Evolutionary conservation across 2,888 invertebrate species (phyloP), one percentile per base, ranked within the genome.

Genomic region (Drosophila mayaguana): DNA sequence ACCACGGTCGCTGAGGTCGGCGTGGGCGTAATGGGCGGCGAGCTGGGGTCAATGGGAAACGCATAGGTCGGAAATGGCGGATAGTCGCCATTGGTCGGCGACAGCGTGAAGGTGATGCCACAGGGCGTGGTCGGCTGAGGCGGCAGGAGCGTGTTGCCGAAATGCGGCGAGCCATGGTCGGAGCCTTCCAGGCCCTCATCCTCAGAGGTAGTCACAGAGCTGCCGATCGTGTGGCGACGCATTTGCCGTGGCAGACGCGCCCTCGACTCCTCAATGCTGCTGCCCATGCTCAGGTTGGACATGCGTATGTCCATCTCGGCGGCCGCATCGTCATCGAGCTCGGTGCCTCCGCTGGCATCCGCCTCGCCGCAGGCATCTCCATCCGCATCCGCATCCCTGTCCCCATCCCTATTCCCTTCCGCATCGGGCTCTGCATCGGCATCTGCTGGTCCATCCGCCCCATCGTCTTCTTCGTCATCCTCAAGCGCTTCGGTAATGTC

Each of bases 81-180:
- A 68, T 80, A 89, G 32, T 94, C 92, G 28, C 93, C 92, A 66
- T 92, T 93, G 56, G 94, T 94, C 0, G 96, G 95, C 55, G 95
- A 94, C 34, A 95, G 91, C 0, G 96, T 95, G 53, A 96, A 95
- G 16, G 94, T 94, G 65, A 96, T 95, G 73, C 94, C 93, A 46
- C 94, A 94, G 66, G 95, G 95, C 8, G 94, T 93, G 34, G 93
- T 83, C 18, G 91, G 85, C 20, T 91, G 90, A 4, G 93, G 92
- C 12, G 92, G 92, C 60, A 94, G 93, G 78, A 94, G 93, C 20
- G 90, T 90, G 65, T 93, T 93, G n/a, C 93, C 93, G 63, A 89
- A 93, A 62, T 91, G 91, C 16, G 91, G 89, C 22, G 89, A 91
- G n/a, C 94, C 94, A 28, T 94, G 93, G 61, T 93, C 92, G 5